These are phyloP conservation scores for Heliangelus exortis DNA, from an alignment of 2,797 vertebrate species.

Conservation along the genomic window DNA sequence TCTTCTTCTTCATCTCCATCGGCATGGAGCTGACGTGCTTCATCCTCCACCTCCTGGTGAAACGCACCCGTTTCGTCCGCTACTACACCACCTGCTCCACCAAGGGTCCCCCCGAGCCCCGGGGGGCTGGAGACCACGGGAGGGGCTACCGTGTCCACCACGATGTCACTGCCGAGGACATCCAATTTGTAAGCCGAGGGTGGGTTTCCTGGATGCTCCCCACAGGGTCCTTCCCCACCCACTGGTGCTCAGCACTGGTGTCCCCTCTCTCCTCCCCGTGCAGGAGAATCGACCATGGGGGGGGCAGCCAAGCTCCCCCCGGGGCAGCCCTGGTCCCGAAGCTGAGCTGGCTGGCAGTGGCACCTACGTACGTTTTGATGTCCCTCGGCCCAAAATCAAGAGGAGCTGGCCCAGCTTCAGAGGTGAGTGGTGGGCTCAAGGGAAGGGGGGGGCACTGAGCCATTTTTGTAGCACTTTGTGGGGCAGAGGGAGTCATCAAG, in stretches of 20 bases:
- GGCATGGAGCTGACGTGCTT: conserved; percentile 94
- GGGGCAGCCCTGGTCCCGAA: conserved; percentile 80
- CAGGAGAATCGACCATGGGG: conserved; percentile 85
- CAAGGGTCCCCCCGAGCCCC: conserved; percentile 47
- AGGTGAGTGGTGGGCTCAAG: conserved; percentile 73
- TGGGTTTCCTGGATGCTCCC: neutral
- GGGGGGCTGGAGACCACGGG: conserved; percentile 62
- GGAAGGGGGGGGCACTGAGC: neutral
- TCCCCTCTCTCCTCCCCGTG: neutral
- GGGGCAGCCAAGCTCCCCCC: conserved; percentile 63
- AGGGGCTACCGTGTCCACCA: conserved; percentile 90
- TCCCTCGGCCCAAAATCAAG: conserved; percentile 85
- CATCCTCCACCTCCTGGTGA: conserved; percentile 91
- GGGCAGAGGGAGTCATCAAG: rapidly evolving
- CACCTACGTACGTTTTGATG: conserved; percentile 91
- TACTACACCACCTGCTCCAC: conserved; percentile 85
- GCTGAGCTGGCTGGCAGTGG: conserved; percentile 77
- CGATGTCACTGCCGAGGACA: conserved; percentile 88
- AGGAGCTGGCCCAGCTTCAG: conserved; percentile 90
- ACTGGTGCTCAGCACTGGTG: neutral
- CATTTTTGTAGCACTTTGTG: neutral
- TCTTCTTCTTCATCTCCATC: conserved; percentile 96
- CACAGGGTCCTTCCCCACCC: rapidly evolving
- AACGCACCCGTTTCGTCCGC: conserved; percentile 88
- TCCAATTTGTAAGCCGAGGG: conserved; percentile 89